Base-by-base conservation (phyloP, 2,797 vertebrate species). In the Columba guinea region DNA sequence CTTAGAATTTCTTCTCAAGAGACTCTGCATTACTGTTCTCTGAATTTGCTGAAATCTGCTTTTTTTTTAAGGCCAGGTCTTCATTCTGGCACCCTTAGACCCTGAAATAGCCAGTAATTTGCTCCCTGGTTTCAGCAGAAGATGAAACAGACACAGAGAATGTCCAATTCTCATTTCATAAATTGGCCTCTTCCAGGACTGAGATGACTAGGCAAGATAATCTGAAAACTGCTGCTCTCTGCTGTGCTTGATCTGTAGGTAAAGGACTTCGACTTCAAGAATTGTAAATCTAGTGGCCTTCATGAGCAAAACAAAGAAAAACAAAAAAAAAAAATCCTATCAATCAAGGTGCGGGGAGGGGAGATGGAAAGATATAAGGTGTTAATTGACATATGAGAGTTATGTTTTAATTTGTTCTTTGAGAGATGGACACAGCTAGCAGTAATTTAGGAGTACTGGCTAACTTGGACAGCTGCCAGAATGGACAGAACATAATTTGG, bases 71-170 rank as follows among this genome's bases (percentile, higher is more conserved):
- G 41, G 53, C 30, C 41, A 65, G 4, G 12, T 69, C 73, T 94
- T 81, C 48, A 48, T 93, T 80, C 51, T 73, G 58, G 69, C 89
- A 84, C 51, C 37, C 41, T 32, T 55, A 65, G 69, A 71, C 52
- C 58, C 73, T 81, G 60, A 94, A 94, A 89, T 37, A 95, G 53
- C 30, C 74, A 60, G 27, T 56, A 20, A 87, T 94, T 90, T 87
- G 34, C 77, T 92, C 52, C 35, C 19, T 9, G 1, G 14, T 73
- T 82, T 93, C 56, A 83, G 77, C 41, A 68, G 69, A 74, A 90
- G 75, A 28, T 55, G 34, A 75, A 92, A 64, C 8, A 89, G 68
- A 59, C n/a, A 67, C 65, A 58, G 78, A 68, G 68, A 90, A 83
- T 24, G 56, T 41, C 44, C 34, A 80, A 7, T 44, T 92, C 37